Percentiles rank a stretch among this genome's conserved stretches.
Evolutionary conservation across 2,113 vertebrate species (phyloP).

Genomic region (Nymphicus hollandicus): DNA sequence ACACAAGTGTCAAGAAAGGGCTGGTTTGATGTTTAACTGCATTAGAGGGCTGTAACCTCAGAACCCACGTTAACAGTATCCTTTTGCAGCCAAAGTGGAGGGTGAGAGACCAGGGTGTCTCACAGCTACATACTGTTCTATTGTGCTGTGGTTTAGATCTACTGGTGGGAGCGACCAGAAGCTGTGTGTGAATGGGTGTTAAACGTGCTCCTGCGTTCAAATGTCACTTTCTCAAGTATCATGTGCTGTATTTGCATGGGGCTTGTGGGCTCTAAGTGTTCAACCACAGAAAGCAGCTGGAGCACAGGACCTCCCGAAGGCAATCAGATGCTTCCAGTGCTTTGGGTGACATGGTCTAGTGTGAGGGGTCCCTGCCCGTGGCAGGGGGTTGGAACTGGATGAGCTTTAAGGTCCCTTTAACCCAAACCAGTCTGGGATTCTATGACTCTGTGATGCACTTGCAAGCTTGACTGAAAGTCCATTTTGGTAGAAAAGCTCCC

Average conservation of each 20-base stretch:
- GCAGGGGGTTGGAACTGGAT: neutral
- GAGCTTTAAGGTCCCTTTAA: neutral
- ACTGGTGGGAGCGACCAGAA: neutral
- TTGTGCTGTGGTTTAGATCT: neutral
- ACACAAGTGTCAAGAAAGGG: neutral
- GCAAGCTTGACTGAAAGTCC: fast-evolving
- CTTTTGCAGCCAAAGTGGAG: neutral
- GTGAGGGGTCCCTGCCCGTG: neutral
- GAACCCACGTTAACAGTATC: neutral
- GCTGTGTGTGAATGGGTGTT: neutral
- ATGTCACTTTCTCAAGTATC: conserved; percentile 65
- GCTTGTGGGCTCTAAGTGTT: neutral
- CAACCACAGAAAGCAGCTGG: neutral
- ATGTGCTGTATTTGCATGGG: neutral
- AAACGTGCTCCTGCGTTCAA: neutral
- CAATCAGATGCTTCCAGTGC: conserved; percentile 31
- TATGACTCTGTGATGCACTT: neutral
- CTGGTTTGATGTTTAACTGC: neutral
- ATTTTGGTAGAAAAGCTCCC: neutral
- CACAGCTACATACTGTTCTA: neutral
- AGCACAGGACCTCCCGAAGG: conserved; percentile 15
- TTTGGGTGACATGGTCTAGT: neutral
- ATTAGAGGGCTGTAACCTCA: neutral
- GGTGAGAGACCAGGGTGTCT: neutral
- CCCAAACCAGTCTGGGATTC: neutral